These are phyloP conservation scores for Carposina sasakii DNA, from an alignment of 1,140 invertebrate genomes.

Conservation along the genomic window DNA sequence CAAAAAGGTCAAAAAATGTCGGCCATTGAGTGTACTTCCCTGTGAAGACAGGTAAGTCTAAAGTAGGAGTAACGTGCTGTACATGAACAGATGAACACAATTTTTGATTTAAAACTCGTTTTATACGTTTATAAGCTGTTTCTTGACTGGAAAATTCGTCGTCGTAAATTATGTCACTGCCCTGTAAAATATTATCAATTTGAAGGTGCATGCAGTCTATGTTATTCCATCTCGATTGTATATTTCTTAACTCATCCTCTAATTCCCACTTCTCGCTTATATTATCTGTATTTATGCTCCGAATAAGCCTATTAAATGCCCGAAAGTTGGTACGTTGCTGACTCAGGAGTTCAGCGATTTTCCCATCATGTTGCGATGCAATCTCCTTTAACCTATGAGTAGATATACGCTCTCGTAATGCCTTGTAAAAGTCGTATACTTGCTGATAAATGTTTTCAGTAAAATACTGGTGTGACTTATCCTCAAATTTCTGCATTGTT, in stretches of 20 bases:
- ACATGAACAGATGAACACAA: neutral
- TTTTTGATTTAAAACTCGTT: neutral
- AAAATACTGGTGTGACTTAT: neutral
- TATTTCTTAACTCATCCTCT: neutral
- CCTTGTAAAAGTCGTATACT: neutral
- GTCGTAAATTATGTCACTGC: neutral
- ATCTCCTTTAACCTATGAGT: neutral
- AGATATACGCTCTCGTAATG: neutral
- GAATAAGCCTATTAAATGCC: neutral
- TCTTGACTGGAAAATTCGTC: neutral
- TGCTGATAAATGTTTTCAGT: neutral
- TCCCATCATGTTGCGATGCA: neutral
- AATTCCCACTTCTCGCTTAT: neutral
- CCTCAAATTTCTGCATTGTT: neutral
- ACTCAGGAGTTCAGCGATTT: neutral
- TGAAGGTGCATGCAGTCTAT: neutral
- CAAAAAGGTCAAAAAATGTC: neutral
- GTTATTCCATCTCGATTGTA: neutral
- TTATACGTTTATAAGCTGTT: neutral
- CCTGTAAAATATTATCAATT: neutral
- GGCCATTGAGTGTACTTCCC: neutral
- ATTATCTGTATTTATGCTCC: neutral
- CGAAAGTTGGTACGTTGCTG: neutral
- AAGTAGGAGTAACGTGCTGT: neutral
- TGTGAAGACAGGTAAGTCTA: neutral